These are phyloP conservation scores for Maconellicoccus hirsutus DNA, from an alignment of 1,140 invertebrate species.

Conservation along the genomic window DNA sequence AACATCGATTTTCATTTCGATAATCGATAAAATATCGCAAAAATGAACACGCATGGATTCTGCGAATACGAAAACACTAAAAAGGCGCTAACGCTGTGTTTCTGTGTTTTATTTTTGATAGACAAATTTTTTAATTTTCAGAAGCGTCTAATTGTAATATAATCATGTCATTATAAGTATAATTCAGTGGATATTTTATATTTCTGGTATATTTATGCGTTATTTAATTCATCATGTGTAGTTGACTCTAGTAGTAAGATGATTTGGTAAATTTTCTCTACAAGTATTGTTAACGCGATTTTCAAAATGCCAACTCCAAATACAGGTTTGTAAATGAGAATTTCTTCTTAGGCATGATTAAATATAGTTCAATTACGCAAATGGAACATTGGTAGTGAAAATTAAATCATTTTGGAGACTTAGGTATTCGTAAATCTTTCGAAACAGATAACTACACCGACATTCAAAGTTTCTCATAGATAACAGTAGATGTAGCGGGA, in stretches of 20 bases:
- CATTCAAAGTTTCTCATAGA: background rate
- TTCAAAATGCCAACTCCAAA: constrained; percentile 15
- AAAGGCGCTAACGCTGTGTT: constrained; percentile 19
- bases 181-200: background rate
- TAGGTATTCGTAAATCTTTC: background rate
- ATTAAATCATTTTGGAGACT: background rate
- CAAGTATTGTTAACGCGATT: background rate
- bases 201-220: background rate
- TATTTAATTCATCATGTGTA: background rate
- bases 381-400: background rate
- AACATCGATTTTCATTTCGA: no score
- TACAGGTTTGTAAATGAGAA: background rate
- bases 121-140: background rate
- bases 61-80: constrained; percentile 20
- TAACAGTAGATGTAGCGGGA: background rate
- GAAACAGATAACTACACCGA: background rate
- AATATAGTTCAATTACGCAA: background rate
- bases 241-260: background rate
- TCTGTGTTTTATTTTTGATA: constrained; percentile 19
- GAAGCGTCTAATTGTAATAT: background rate
- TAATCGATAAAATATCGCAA: background rate
- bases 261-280: background rate
- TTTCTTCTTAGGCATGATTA: background rate
- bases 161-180: background rate
- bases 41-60: constrained; percentile 14